These are phyloP conservation scores for Drosophila willistoni DNA, from an alignment of 1,140 invertebrate genomes.

Conservation along the genomic window DNA sequence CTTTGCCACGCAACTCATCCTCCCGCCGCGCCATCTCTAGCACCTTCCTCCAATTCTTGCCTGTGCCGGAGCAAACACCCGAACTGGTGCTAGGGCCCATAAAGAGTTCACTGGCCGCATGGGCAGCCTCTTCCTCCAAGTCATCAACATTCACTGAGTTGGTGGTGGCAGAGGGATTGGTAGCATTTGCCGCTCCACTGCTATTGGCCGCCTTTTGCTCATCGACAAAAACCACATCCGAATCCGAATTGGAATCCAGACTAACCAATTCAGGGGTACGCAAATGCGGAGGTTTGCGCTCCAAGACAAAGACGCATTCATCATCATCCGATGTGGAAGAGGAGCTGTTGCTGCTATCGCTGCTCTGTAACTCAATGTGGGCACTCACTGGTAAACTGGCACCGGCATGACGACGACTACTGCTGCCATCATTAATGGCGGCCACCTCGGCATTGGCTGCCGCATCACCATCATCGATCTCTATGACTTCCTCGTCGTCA, in stretches of 20 bases:
- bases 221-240: slow-evolving; percentile 85
- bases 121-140: not conserved
- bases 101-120: slow-evolving; percentile 37
- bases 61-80: slow-evolving; percentile 54
- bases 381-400: slow-evolving; percentile 63
- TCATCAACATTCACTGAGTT: slow-evolving; percentile 2
- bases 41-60: slow-evolving; percentile 63
- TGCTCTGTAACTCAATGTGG: slow-evolving; percentile 74
- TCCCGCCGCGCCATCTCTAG: slow-evolving; percentile 53
- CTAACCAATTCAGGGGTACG: slow-evolving; percentile 85
- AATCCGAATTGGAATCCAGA: slow-evolving; percentile 84
- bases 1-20: slow-evolving; percentile 27
- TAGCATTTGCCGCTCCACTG: not conserved
- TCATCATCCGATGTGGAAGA: slow-evolving; percentile 55
- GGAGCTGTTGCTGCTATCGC: slow-evolving; percentile 50
- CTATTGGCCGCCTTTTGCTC: slow-evolving; percentile 41
- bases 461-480: slow-evolving; percentile 70
- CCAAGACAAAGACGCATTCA: slow-evolving; percentile 79
- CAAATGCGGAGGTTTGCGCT: slow-evolving; percentile 85
- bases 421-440: slow-evolving; percentile 63
- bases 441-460: slow-evolving; percentile 72
- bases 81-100: slow-evolving; percentile 76
- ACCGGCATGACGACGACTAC: slow-evolving; percentile 53
- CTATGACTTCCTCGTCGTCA: slow-evolving; percentile 55
- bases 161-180: not conserved